These are phyloP conservation scores for Todiramphus chloris DNA, from an alignment of 2,113 vertebrate genomes.

Conservation along the genomic window DNA sequence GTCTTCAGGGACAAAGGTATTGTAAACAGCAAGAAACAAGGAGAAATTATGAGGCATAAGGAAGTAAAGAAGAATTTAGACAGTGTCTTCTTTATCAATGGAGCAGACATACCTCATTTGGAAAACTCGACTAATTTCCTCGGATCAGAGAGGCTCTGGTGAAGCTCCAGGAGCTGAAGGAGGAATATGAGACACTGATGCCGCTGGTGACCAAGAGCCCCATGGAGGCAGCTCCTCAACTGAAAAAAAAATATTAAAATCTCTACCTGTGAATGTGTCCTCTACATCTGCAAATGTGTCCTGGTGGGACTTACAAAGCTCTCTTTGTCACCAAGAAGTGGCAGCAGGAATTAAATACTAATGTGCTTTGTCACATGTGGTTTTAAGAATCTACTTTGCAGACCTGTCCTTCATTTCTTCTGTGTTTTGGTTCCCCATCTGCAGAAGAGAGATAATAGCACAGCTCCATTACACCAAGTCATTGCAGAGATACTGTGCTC, in stretches of 20 bases:
- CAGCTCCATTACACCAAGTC: not conserved
- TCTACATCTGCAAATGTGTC: not conserved
- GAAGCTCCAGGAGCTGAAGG: not conserved
- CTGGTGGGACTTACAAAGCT: not conserved
- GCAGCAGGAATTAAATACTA: not conserved
- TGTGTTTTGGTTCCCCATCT: conserved; percentile 11
- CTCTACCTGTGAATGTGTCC: not conserved
- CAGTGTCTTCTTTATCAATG: not conserved
- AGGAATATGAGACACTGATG: not conserved
- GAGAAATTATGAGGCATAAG: not conserved
- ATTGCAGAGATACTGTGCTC: not conserved
- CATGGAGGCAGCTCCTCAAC: not conserved
- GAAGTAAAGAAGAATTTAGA: not conserved
- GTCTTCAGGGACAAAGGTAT: not conserved
- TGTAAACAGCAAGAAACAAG: not conserved
- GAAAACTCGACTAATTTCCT: not conserved
- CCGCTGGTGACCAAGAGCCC: not conserved
- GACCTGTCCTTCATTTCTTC: not conserved
- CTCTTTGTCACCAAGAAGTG: not conserved
- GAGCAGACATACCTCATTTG: not conserved
- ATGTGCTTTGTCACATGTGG: not conserved
- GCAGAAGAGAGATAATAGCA: not conserved
- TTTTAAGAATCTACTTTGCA: not conserved
- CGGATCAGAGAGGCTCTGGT: not conserved
- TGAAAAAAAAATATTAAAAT: not conserved